Percentiles rank a stretch among this genome's conserved stretches.
Conservation (phyloP, 2,797 vertebrate genomes). For the Garrulus glandarius region DNA sequence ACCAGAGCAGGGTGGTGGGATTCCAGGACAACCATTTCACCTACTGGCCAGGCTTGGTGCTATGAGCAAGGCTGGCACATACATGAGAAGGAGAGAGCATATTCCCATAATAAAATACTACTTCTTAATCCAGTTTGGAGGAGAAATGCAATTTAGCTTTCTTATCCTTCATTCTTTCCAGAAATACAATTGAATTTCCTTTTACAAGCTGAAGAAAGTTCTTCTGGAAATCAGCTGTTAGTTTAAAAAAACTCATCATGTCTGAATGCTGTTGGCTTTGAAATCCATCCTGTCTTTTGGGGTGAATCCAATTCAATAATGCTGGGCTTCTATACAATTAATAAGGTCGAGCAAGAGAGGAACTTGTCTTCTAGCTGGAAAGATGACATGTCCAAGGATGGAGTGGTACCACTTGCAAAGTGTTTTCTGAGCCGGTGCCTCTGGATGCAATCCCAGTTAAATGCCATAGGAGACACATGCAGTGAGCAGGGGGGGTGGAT, state of each 20-base stretch:
- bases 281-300: not conserved
- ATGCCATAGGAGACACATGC: not conserved
- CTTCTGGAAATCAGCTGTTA: not conserved
- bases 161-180: not conserved
- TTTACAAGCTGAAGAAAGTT: not conserved
- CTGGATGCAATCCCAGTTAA: not conserved
- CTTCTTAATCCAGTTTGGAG: not conserved
- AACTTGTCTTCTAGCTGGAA: not conserved
- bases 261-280: not conserved
- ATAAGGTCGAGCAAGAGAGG: not conserved
- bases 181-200: not conserved
- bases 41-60: fast-evolving
- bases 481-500: not conserved
- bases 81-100: not conserved
- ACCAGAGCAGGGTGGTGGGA: not conserved
- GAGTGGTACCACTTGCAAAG: not conserved
- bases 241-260: not conserved
- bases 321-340: not conserved
- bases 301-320: not conserved
- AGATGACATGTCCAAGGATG: not conserved
- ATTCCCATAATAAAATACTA: not conserved
- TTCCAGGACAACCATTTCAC: not conserved
- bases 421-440: not conserved
- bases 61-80: not conserved
- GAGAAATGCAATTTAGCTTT: not conserved